phyloP scores from a whole-genome alignment of 1,140 invertebrate species.

The Acromyrmex echinatior region DNA sequence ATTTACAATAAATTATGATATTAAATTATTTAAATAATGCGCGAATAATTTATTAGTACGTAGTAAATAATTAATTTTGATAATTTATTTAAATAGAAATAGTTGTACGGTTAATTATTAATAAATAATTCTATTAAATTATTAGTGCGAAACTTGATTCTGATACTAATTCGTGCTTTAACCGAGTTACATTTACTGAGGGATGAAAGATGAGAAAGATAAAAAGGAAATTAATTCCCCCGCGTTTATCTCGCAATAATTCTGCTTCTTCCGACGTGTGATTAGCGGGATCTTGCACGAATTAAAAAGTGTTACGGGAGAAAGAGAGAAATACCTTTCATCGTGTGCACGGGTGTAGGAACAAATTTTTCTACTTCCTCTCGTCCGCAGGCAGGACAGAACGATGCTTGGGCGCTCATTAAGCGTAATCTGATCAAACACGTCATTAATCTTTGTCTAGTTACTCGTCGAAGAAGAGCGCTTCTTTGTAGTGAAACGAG shows the following conservation, averaged over 20 bases:
- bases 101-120: neutral
- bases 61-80: neutral
- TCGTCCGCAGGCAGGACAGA: conserved; percentile 19
- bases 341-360: conserved; percentile 6
- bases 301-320: conserved; percentile 47
- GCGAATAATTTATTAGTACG: neutral
- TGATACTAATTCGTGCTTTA: conserved; percentile 12
- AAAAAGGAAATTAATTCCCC: conserved; percentile 53
- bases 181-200: neutral
- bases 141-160: neutral
- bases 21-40: conserved; percentile 20
- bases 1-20: neutral
- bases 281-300: conserved; percentile 53
- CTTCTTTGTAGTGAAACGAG: conserved; percentile 52
- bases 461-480: conserved; percentile 47
- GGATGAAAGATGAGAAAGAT: conserved; percentile 18
- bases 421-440: conserved; percentile 71
- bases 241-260: conserved; percentile 56
- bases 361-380: conserved; percentile 35
- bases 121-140: conserved; percentile 5
- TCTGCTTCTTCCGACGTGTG: conserved; percentile 45
- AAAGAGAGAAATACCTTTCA: conserved; percentile 39
- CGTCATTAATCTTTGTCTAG: conserved; percentile 71
- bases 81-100: conserved; percentile 22
- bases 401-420: conserved; percentile 63